Evolutionary conservation across 2,888 invertebrate genomes (phyloP).

Genomic region (Eustalomyia histrio): DNA sequence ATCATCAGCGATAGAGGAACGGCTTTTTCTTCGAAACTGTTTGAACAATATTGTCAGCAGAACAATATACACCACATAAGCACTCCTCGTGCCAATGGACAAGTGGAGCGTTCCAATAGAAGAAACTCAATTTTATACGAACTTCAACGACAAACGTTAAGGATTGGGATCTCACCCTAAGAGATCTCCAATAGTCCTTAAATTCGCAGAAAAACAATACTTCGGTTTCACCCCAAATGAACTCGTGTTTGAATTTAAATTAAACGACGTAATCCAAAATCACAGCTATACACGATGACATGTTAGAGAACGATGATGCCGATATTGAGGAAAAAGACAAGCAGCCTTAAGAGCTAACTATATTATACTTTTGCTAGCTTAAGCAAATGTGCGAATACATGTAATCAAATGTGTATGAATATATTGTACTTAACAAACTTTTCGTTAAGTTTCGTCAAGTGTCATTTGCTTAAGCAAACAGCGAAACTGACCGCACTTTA

Average conservation of each 20-base stretch:
- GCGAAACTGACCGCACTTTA: too few species aligned
- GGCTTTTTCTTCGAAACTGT: constrained; percentile 63
- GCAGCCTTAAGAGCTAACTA: too few species aligned
- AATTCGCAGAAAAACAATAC: constrained; percentile 56
- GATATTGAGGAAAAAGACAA: constrained; percentile 11
- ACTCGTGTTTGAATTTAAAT: constrained; percentile 53
- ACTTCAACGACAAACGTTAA: constrained; percentile 52
- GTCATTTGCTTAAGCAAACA: too few species aligned
- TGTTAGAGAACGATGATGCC: not conserved
- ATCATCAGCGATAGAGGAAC: constrained; percentile 68
- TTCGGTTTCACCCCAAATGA: constrained; percentile 55
- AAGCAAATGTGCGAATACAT: too few species aligned
- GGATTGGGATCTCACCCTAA: constrained; percentile 55
- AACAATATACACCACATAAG: constrained; percentile 52
- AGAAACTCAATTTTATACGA: constrained; percentile 65
- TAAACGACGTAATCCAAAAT: constrained; percentile 46
- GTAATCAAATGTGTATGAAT: too few species aligned
- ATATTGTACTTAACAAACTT: too few species aligned
- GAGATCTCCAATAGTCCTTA: constrained; percentile 61
- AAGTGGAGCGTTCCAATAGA: constrained; percentile 61
- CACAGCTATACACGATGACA: constrained; percentile 16
- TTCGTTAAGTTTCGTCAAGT: too few species aligned
- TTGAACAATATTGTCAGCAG: constrained; percentile 52
- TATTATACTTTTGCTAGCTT: too few species aligned
- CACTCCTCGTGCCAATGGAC: constrained; percentile 66